These are phyloP conservation scores for Drosophila anomalipes DNA, from an alignment of 2,888 invertebrate species.

Conservation along the genomic window DNA sequence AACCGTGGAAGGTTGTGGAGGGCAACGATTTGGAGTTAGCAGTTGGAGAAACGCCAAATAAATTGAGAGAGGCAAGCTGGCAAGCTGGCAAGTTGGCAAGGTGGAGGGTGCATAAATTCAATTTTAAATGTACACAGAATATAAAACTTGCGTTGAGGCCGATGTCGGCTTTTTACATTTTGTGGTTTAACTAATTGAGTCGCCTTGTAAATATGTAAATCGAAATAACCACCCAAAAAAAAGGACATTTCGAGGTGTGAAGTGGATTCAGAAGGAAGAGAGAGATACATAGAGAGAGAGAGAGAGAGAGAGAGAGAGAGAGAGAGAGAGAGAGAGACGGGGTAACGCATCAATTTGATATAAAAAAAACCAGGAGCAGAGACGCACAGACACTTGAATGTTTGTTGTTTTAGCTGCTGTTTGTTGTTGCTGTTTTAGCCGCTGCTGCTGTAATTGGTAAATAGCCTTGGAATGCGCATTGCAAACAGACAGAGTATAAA, in stretches of 20 bases:
- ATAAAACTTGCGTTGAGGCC: conserved; percentile 52
- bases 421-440: conserved; percentile 19
- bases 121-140: conserved; percentile 73
- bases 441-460: conserved; percentile 12
- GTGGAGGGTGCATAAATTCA: conserved; percentile 85
- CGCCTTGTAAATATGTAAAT: conserved; percentile 83
- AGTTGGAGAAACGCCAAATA: conserved; percentile 38
- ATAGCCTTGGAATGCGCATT: conserved; percentile 25
- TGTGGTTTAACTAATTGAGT: conserved; percentile 86
- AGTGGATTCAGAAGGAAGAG: background rate
- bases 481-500: conserved; percentile 23
- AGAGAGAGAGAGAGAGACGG: background rate
- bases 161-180: conserved; percentile 76
- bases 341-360: conserved; percentile 72
- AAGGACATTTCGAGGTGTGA: background rate
- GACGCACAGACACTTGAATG: conserved; percentile 32
- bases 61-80: conserved; percentile 42
- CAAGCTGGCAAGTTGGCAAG: background rate
- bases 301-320: background rate
- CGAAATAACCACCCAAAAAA: conserved; percentile 17
- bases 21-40: conserved; percentile 35
- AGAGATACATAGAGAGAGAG: background rate
- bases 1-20: conserved; percentile 21
- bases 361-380: conserved; percentile 54
- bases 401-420: conserved; percentile 52